These are phyloP conservation scores for Macquaria australasica DNA, from an alignment of 2,113 vertebrate species.

Conservation along the genomic window DNA sequence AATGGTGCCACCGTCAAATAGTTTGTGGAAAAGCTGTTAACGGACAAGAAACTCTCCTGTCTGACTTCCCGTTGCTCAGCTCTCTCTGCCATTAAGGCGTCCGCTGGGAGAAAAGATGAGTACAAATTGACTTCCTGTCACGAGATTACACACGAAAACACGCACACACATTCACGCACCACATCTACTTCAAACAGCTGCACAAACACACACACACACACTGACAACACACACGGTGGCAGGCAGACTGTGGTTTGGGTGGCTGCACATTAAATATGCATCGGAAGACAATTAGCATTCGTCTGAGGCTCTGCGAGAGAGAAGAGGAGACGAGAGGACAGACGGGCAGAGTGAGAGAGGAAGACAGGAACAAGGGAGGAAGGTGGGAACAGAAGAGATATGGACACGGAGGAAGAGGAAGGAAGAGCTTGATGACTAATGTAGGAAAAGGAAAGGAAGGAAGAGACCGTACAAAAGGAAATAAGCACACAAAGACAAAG, in stretches of 20 bases:
- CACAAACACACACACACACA: background rate
- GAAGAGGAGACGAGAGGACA: background rate
- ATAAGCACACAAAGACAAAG: too few relatives aligned
- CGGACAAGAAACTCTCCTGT: background rate
- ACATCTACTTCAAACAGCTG: background rate
- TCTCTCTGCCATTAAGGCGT: constrained; percentile 24
- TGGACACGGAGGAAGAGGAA: too few relatives aligned
- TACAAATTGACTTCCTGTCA: constrained; percentile 47
- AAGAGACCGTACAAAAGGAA: background rate
- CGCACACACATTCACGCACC: background rate
- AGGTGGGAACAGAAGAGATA: background rate
- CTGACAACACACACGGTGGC: background rate
- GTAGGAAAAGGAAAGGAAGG: background rate
- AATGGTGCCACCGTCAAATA: constrained; percentile 7
- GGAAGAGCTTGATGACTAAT: too few relatives aligned
- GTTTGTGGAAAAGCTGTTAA: constrained; percentile 34
- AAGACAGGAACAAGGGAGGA: background rate
- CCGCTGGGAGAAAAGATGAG: constrained; percentile 37
- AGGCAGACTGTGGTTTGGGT: background rate
- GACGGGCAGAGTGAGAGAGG: background rate
- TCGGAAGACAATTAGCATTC: constrained; percentile 52
- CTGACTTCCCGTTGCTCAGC: background rate
- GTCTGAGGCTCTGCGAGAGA: background rate
- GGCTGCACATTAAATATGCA: constrained; percentile 61
- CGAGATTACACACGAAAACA: constrained; percentile 4